Evolutionary conservation across 2,797 vertebrate species (phyloP).

Genomic region (Amblyopsis hoosieri): DNA sequence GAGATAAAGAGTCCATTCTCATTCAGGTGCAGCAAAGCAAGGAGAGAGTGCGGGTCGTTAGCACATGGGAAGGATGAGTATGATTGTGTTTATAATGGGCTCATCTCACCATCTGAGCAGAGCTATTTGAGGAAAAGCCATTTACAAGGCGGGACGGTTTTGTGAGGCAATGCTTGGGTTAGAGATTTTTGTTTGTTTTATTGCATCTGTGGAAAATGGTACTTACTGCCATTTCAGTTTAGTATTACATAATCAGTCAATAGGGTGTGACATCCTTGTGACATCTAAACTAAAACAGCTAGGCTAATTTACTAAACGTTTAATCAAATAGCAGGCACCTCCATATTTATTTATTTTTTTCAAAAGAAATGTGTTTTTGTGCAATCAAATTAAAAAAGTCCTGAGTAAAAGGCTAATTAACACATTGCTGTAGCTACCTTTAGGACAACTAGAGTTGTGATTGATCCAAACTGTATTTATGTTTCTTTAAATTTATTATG

Average conservation of each 20-base stretch:
- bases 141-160: conserved; percentile 54
- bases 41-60: conserved; percentile 54
- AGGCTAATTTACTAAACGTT: conserved; percentile 33
- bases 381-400: background rate
- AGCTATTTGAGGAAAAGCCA: conserved; percentile 58
- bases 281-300: conserved; percentile 19
- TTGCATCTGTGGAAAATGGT: conserved; percentile 53
- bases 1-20: conserved; percentile 30
- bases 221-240: conserved; percentile 44
- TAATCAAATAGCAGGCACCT: conserved; percentile 19
- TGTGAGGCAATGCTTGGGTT: conserved; percentile 51
- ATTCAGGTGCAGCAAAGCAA: conserved; percentile 67
- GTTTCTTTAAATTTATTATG: background rate
- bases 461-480: background rate
- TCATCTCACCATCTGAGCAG: conserved; percentile 53
- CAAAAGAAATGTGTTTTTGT: background rate
- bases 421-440: background rate
- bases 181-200: conserved; percentile 39
- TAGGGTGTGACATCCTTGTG: conserved; percentile 6
- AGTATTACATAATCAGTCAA: conserved; percentile 24
- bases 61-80: conserved; percentile 64
- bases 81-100: conserved; percentile 57
- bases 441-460: conserved; percentile 3
- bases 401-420: conserved; percentile 11
- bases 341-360: conserved; percentile 4